Percentiles rank a stretch among this genome's conserved stretches.
phyloP scores from a whole-genome alignment of 2,797 vertebrate genomes.

The Pipistrellus pipistrellus region DNA sequence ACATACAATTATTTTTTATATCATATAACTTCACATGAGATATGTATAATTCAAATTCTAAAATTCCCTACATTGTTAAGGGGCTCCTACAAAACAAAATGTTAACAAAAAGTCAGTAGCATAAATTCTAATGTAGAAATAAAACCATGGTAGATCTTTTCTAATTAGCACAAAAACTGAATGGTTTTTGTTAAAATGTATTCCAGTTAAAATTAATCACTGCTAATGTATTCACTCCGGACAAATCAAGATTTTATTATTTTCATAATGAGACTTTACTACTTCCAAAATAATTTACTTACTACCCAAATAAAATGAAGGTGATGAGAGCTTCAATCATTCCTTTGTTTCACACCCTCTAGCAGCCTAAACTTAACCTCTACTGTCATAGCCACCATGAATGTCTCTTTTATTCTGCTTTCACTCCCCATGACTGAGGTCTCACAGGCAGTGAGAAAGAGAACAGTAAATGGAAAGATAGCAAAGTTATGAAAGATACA shows the following conservation, averaged over 20 bases:
- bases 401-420: not conserved
- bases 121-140: not conserved
- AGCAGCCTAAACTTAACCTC: not conserved
- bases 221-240: not conserved
- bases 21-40: not conserved
- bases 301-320: conserved; percentile 30
- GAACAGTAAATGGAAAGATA: conserved; percentile 38
- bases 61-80: conserved; percentile 12
- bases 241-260: not conserved
- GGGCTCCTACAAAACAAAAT: not conserved
- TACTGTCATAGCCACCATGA: conserved; percentile 45
- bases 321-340: conserved; percentile 33
- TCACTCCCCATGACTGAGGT: not conserved
- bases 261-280: not conserved
- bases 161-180: conserved; percentile 32
- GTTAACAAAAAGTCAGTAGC: not conserved
- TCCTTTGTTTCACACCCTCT: not conserved
- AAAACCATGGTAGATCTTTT: conserved; percentile 10
- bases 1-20: not conserved
- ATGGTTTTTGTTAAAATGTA: not conserved
- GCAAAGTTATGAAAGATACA: conserved; percentile 54
- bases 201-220: not conserved
- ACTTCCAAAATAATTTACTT: conserved; percentile 44
- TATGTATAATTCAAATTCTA: conserved; percentile 52
- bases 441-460: conserved; percentile 25